Evolutionary conservation across 2,888 invertebrate species (phyloP).

Genomic region (Cheilosia variabilis): DNA sequence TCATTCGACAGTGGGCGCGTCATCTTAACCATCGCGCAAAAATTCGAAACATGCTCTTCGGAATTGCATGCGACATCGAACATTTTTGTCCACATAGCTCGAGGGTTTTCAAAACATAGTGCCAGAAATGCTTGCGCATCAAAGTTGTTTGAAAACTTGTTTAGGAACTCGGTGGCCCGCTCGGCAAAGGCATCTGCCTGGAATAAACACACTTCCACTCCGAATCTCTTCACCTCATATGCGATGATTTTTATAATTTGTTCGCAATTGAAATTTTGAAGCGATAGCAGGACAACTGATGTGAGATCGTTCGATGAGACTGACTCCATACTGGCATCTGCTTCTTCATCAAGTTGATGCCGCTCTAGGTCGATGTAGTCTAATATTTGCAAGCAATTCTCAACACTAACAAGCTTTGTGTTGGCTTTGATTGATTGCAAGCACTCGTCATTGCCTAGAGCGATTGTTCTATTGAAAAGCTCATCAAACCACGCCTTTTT

Average conservation of each 20-base stretch:
- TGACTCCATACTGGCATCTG: slow-evolving; percentile 64
- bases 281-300: slow-evolving; percentile 75
- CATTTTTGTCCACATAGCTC: slow-evolving; percentile 78
- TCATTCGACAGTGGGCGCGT: slow-evolving; percentile 76
- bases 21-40: slow-evolving; percentile 76
- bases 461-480: slow-evolving; percentile 77
- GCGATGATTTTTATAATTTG: slow-evolving; percentile 76
- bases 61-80: slow-evolving; percentile 78
- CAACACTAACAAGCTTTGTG: slow-evolving; percentile 75
- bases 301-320: slow-evolving; percentile 66
- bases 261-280: slow-evolving; percentile 76
- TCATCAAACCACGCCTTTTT: slow-evolving; percentile 78
- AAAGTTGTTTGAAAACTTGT: slow-evolving; percentile 77
- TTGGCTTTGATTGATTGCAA: slow-evolving; percentile 78
- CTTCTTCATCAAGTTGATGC: slow-evolving; percentile 33
- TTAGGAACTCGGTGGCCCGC: slow-evolving; percentile 78
- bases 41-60: slow-evolving; percentile 76
- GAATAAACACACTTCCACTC: slow-evolving; percentile 71
- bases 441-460: slow-evolving; percentile 80
- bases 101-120: slow-evolving; percentile 78
- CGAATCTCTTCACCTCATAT: slow-evolving; percentile 77
- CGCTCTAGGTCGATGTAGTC: slow-evolving; percentile 74
- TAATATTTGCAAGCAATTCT: slow-evolving; percentile 77
- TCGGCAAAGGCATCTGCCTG: slow-evolving; percentile 71
- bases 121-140: slow-evolving; percentile 77